Evolutionary conservation across 2,797 vertebrate genomes (phyloP).

Genomic region (Moxostoma hubbsi): DNA sequence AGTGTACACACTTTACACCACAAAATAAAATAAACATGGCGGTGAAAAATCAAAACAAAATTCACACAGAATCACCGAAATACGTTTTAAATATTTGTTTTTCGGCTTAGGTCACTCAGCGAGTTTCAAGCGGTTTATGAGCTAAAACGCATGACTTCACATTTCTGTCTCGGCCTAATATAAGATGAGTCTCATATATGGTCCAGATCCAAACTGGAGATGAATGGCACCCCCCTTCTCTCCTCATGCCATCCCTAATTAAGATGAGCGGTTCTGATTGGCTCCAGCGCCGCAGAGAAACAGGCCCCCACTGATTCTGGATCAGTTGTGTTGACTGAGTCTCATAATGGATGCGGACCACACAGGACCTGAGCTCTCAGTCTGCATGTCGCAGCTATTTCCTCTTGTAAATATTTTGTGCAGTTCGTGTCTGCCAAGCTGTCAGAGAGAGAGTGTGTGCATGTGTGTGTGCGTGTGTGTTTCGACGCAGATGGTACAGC

Average conservation of each 20-base stretch:
- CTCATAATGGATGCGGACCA: conserved; percentile 64
- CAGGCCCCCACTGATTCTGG: conserved; percentile 52
- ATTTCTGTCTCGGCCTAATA: not conserved
- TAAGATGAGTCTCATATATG: conserved; percentile 32
- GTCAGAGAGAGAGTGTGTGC: conserved; percentile 36
- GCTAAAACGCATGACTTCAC: conserved; percentile 24
- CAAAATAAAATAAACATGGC: conserved; percentile 10
- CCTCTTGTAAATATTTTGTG: conserved; percentile 72
- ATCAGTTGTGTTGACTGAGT: conserved; percentile 56
- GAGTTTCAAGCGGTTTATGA: conserved; percentile 4
- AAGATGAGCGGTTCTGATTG: conserved; percentile 18
- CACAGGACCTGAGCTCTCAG: conserved; percentile 61
- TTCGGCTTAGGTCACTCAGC: not conserved
- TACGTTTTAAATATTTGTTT: conserved; percentile 11
- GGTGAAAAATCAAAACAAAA: not conserved
- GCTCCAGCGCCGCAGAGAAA: conserved; percentile 12
- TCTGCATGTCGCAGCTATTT: conserved; percentile 63
- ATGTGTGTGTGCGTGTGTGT: not conserved
- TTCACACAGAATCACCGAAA: not conserved
- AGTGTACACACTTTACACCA: not conserved
- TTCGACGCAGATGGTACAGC: conserved; percentile 42
- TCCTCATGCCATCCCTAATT: conserved; percentile 22
- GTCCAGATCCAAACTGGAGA: conserved; percentile 12
- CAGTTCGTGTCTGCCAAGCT: conserved; percentile 62
- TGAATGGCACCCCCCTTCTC: conserved; percentile 1